Base-by-base conservation (phyloP, 2,888 invertebrate genomes). In the Rambutsinella grinnellia region DNA sequence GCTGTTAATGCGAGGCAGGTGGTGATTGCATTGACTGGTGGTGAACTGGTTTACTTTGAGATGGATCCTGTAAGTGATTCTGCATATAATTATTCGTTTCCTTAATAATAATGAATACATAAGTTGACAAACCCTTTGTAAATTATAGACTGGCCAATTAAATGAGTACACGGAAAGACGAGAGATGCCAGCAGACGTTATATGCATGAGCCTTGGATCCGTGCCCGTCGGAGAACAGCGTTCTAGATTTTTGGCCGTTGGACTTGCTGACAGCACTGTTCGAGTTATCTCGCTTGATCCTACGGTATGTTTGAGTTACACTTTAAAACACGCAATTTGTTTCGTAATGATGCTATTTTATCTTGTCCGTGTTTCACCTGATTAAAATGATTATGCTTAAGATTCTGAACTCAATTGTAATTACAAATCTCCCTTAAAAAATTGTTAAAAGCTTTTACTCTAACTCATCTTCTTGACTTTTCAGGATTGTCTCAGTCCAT, bases 1-100 rank as follows among this genome's bases (percentile, higher is more conserved):
- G 99, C 99, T 0, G 96, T 99, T 19, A 99, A 99, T 88, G 96
- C 97, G 86, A 90, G 98, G 78, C 99, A 99, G 89, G 98, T 99
- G 28, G 98, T 99, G 0, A 99, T 99, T 81, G 98, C 99, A 1
- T 88, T 99, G 56, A 95, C 96, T 46, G 99, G 98, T 2, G 96
- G 98, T 47, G 99, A 99, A 89, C 89, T 99, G 76, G 97, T 99
- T 53, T 99, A 99, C 88, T 99, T 99, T 87, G 99, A 99, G 90
- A 96, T 99, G 97, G 99, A 99, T 87, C 94, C 96, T 83, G 97
- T 97, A 90, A 92, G 94, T 89, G 15, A 57, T 26, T 57, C 21
- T 13, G 5, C 19, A 21, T 57, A 15, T 49, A 46, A 46, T 8
- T 5, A 44, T 44, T 27, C 28, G 5, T 58, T 51, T 26, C 49